A percentile compares a stretch with the other conserved stretches of the same genome.
These are phyloP conservation scores for Solenopsis fugax DNA, from an alignment of 1,140 invertebrate genomes.

Conservation along the genomic window DNA sequence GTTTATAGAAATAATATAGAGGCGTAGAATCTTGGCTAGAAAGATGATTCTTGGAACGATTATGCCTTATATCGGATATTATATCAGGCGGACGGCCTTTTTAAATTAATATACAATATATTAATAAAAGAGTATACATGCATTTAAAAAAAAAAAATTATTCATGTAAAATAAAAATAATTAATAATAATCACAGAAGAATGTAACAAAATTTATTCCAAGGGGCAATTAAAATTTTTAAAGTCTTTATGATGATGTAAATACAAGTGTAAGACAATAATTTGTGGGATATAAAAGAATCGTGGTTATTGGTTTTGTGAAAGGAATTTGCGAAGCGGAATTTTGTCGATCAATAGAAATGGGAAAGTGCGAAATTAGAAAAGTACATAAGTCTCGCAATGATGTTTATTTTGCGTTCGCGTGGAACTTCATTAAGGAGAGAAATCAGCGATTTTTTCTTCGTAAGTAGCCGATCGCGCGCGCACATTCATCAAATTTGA, in stretches of 20 bases:
- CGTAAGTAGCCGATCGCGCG: conserved; percentile 36
- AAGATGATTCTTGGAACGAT: conserved; percentile 25
- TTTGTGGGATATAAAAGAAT: background rate
- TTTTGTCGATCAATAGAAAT: conserved; percentile 35
- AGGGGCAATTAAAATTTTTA: background rate
- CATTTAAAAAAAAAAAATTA: too few species aligned
- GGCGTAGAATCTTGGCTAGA: background rate
- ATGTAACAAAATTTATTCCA: conserved; percentile 9
- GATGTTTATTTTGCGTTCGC: conserved; percentile 54
- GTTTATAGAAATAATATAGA: conserved; percentile 20
- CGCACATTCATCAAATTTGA: conserved; percentile 61
- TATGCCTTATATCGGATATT: background rate
- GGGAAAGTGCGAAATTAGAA: conserved; percentile 48
- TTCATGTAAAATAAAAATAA: background rate
- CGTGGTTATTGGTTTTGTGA: background rate
- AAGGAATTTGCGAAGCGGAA: background rate
- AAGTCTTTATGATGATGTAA: background rate
- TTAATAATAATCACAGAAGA: background rate
- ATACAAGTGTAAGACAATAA: background rate
- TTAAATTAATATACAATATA: background rate
- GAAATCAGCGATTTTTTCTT: conserved; percentile 37
- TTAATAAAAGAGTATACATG: background rate
- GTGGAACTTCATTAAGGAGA: conserved; percentile 56
- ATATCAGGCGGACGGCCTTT: background rate
- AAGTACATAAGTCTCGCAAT: conserved; percentile 29